Conservation (phyloP, 2,797 vertebrate species). For the Paguma larvata region DNA sequence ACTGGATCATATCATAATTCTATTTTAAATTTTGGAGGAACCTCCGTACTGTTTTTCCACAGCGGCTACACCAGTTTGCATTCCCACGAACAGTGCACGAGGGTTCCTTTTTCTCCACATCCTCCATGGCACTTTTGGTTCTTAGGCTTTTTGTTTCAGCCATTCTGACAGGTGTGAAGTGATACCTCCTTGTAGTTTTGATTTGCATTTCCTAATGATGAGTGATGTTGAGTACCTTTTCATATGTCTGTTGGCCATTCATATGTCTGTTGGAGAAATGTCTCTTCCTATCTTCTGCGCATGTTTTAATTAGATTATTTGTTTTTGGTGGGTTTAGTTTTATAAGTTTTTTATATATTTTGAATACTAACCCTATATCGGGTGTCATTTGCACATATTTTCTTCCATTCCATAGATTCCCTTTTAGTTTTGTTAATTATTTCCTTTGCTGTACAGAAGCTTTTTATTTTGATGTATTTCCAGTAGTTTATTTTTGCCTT, state of each 20-base stretch:
- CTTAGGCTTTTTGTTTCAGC: background rate
- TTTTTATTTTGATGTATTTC: background rate
- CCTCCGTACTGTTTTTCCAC: background rate
- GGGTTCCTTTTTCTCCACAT: background rate
- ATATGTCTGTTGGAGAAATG: background rate
- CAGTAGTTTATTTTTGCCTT: background rate
- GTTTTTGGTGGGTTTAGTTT: background rate
- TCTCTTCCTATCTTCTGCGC: background rate
- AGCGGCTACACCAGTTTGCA: background rate
- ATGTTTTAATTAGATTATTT: background rate
- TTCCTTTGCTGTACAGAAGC: background rate
- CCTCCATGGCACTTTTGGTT: background rate
- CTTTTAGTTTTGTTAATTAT: background rate
- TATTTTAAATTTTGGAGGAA: background rate
- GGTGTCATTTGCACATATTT: background rate
- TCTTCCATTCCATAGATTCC: background rate
- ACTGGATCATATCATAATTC: background rate
- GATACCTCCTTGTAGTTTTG: background rate
- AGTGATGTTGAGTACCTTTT: background rate
- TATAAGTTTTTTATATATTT: background rate
- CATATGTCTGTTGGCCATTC: background rate
- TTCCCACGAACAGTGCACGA: background rate
- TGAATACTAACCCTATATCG: background rate
- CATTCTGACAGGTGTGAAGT: background rate
- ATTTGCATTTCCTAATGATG: background rate